Evolutionary conservation across 2,888 invertebrate genomes (phyloP).

Genomic region (Zootermopsis nevadensis): DNA sequence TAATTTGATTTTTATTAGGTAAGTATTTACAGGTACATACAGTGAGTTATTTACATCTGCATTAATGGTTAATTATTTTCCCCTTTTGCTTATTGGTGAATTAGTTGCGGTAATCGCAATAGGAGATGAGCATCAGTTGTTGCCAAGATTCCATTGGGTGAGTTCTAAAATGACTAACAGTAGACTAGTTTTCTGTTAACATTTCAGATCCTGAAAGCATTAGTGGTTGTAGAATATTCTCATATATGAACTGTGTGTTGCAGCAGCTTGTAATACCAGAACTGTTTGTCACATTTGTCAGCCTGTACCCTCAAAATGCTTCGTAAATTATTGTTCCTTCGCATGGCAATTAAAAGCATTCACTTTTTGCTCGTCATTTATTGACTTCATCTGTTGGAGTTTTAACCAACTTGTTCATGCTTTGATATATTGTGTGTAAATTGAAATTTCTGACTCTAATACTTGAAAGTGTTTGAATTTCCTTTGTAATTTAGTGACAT

Average conservation of each 20-base stretch:
- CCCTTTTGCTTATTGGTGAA: slow-evolving; percentile 35
- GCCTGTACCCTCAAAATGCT: background rate
- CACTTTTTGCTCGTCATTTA: too few species aligned
- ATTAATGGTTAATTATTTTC: slow-evolving; percentile 31
- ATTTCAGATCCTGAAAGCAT: background rate
- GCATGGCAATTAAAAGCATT: too few species aligned
- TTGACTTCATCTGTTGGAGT: too few species aligned
- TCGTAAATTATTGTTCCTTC: too few species aligned
- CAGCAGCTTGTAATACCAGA: background rate
- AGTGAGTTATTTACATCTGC: background rate
- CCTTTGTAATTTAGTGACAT: too few species aligned
- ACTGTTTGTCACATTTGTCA: background rate
- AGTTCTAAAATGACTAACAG: slow-evolving; percentile 38
- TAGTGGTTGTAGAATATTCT: slow-evolving; percentile 11
- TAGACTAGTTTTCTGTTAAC: slow-evolving; percentile 1
- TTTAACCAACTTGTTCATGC: too few species aligned
- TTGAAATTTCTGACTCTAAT: too few species aligned
- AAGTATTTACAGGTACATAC: slow-evolving; percentile 24
- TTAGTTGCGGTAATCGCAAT: slow-evolving; percentile 42
- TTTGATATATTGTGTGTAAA: too few species aligned
- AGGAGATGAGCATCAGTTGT: slow-evolving; percentile 42
- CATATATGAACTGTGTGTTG: background rate
- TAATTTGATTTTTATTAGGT: slow-evolving; percentile 27
- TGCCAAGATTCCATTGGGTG: slow-evolving; percentile 43
- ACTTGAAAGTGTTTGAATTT: too few species aligned